These are phyloP conservation scores for Carollia perspicillata DNA, from an alignment of 2,113 vertebrate genomes.

Conservation along the genomic window DNA sequence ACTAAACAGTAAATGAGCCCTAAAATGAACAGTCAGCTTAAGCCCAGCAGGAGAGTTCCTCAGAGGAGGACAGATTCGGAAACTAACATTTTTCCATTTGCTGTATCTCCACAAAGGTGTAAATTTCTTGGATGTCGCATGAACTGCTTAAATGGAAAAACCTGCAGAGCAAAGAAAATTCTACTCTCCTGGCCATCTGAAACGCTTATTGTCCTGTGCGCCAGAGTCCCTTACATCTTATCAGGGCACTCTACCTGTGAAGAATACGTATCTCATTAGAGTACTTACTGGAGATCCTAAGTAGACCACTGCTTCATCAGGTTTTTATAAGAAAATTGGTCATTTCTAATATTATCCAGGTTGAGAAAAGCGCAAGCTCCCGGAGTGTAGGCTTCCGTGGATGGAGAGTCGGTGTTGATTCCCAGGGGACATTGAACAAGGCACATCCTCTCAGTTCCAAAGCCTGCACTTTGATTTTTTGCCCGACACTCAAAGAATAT, in stretches of 20 bases:
- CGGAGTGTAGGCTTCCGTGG: not conserved
- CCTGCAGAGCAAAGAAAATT: constrained; percentile 22
- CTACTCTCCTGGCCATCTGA: not conserved
- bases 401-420: not conserved
- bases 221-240: not conserved
- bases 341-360: not conserved
- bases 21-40: constrained; percentile 63
- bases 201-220: not conserved
- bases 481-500: not conserved
- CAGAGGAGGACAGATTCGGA: constrained; percentile 50
- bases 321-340: not conserved
- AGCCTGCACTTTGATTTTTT: not conserved
- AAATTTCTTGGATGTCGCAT: constrained; percentile 40
- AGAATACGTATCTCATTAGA: not conserved
- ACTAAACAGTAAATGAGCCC: constrained; percentile 63
- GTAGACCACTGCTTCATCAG: not conserved
- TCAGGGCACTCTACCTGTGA: not conserved
- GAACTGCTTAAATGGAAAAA: constrained; percentile 23
- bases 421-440: not conserved
- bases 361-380: not conserved
- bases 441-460: not conserved
- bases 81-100: constrained; percentile 59
- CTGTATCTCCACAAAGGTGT: constrained; percentile 45
- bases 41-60: constrained; percentile 48
- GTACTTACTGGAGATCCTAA: not conserved